phyloP scores from a whole-genome alignment of 2,113 vertebrate genomes.

The Corythornis cristatus region DNA sequence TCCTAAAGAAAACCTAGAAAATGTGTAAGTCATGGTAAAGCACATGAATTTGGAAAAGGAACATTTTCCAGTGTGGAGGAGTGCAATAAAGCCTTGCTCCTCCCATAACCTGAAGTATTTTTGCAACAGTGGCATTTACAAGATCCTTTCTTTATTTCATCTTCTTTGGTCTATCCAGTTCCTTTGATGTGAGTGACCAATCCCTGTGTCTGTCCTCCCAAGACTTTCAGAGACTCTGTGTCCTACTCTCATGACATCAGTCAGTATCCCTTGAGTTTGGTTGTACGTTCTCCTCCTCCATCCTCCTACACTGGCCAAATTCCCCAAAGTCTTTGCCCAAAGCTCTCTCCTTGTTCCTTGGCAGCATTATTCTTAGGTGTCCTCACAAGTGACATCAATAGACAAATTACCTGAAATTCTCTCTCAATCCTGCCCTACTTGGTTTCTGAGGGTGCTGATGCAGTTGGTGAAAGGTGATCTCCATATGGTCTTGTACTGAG shows the following conservation, averaged over 20 bases:
- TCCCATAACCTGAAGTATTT: neutral
- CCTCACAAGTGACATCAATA: neutral
- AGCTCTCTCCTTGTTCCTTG: neutral
- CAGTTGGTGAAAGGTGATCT: neutral
- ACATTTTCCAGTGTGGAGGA: neutral
- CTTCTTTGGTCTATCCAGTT: conserved; percentile 21
- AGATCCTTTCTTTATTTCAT: neutral
- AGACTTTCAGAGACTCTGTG: neutral
- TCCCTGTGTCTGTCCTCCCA: neutral
- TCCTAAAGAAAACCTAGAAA: neutral
- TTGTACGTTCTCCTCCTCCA: neutral
- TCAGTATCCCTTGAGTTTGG: neutral
- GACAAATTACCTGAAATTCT: neutral
- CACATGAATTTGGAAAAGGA: neutral
- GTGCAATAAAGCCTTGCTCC: neutral
- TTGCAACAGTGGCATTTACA: conserved; percentile 15
- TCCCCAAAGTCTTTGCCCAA: neutral
- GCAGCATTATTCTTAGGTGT: neutral
- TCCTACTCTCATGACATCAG: neutral
- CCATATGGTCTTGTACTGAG: neutral
- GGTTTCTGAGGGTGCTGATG: neutral
- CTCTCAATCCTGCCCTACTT: neutral
- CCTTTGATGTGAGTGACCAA: neutral
- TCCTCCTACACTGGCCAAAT: neutral
- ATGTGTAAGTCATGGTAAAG: neutral